A percentile compares a stretch with the other conserved stretches of the same genome.
Evolutionary conservation across 2,888 invertebrate genomes (phyloP).

Genomic region (Mesorhabditis spiculigera): DNA sequence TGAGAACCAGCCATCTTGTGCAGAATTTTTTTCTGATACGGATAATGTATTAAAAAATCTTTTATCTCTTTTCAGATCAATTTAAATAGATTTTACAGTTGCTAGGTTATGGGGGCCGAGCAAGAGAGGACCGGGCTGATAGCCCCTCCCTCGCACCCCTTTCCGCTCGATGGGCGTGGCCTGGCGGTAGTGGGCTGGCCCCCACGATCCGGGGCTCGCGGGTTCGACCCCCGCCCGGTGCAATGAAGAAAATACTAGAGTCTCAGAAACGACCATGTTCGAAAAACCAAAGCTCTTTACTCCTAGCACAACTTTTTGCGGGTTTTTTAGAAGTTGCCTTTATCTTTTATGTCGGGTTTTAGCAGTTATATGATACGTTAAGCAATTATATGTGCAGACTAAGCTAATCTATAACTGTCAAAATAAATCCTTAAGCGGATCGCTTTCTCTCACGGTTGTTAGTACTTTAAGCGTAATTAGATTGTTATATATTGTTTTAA

Average conservation of each 20-base stretch:
- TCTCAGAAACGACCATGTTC: conserved; percentile 6
- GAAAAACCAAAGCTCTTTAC: neutral
- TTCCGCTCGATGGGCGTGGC: conserved; percentile 9
- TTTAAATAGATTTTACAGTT: conserved; percentile 1
- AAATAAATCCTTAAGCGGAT: too few relatives aligned
- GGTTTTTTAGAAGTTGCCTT: neutral
- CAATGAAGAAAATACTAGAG: conserved; percentile 4
- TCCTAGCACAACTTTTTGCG: neutral
- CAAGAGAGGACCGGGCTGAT: conserved; percentile 12
- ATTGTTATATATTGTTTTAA: too few relatives aligned
- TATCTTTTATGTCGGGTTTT: too few relatives aligned
- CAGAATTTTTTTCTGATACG: too few relatives aligned
- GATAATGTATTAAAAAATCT: too few relatives aligned
- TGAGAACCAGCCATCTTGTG: neutral
- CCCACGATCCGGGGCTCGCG: neutral
- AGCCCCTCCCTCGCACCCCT: conserved; percentile 9
- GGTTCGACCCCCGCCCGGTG: neutral
- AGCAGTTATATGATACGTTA: too few relatives aligned
- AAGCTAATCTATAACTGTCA: too few relatives aligned
- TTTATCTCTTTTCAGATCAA: neutral
- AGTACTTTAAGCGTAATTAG: too few relatives aligned
- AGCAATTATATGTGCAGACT: too few relatives aligned
- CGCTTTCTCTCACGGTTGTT: too few relatives aligned
- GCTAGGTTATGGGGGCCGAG: neutral
- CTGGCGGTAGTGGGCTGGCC: neutral